Conservation (phyloP, 2,888 invertebrate genomes). For the Chymomyza procnemis region DNA sequence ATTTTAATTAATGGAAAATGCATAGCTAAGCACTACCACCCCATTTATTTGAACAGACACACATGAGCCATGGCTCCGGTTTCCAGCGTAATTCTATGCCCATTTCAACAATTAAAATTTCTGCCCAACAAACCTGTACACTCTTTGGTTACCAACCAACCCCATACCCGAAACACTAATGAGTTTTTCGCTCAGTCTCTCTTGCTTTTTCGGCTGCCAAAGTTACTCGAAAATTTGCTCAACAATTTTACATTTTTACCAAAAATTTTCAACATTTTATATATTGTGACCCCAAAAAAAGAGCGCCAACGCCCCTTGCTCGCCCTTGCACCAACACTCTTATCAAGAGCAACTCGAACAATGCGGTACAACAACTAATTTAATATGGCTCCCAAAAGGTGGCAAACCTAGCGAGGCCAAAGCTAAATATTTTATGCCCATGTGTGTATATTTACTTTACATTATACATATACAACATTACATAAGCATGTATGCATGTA, state of each 20-base stretch:
- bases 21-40: neutral
- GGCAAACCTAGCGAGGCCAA: constrained; percentile 31
- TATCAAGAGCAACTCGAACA: neutral
- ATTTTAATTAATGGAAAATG: constrained; percentile 30
- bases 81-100: neutral
- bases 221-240: neutral
- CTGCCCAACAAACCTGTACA: neutral
- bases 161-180: neutral
- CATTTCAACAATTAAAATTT: too few relatives aligned
- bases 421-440: constrained; percentile 60
- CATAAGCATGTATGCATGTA: constrained; percentile 12
- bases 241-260: constrained; percentile 44
- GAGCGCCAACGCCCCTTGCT: constrained; percentile 15
- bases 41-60: neutral
- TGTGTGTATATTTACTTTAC: constrained; percentile 21
- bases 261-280: constrained; percentile 28
- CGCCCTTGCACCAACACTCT: neutral
- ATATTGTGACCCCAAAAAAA: constrained; percentile 4
- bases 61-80: neutral
- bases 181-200: neutral
- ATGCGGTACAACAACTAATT: constrained; percentile 59
- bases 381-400: constrained; percentile 53
- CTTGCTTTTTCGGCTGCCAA: neutral
- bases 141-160: neutral
- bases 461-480: constrained; percentile 16